Evolutionary conservation across 2,797 vertebrate genomes (phyloP).

Genomic region (Cossypha niveicapilla): DNA sequence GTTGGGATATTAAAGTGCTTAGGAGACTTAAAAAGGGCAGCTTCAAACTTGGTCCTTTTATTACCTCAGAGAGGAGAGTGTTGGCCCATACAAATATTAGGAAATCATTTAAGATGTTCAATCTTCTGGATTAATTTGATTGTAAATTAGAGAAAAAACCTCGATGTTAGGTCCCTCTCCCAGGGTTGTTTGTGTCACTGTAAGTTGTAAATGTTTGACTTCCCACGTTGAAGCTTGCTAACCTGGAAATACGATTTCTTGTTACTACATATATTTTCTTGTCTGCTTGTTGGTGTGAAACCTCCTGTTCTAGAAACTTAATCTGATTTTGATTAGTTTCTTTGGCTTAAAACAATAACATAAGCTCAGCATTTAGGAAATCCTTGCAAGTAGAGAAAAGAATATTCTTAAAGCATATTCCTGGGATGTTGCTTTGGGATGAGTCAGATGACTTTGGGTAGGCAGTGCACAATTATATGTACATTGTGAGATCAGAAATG

Average conservation of each 20-base stretch:
- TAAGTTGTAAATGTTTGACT: background rate
- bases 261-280: background rate
- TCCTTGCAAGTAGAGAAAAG: background rate
- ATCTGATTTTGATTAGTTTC: background rate
- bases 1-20: background rate
- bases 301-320: background rate
- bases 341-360: background rate
- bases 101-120: background rate
- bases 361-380: background rate
- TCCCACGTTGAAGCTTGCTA: background rate
- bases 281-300: background rate
- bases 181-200: background rate
- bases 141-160: background rate
- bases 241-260: background rate
- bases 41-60: background rate
- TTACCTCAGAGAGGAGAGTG: background rate
- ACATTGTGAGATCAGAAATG: background rate
- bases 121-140: background rate
- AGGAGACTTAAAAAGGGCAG: background rate
- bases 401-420: background rate
- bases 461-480: background rate
- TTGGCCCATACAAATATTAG: background rate
- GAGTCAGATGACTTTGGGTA: background rate
- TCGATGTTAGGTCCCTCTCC: fast-evolving
- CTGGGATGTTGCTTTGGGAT: background rate